Evolutionary conservation across 2,888 invertebrate genomes (phyloP).

Genomic region (Sinelater perroti): DNA sequence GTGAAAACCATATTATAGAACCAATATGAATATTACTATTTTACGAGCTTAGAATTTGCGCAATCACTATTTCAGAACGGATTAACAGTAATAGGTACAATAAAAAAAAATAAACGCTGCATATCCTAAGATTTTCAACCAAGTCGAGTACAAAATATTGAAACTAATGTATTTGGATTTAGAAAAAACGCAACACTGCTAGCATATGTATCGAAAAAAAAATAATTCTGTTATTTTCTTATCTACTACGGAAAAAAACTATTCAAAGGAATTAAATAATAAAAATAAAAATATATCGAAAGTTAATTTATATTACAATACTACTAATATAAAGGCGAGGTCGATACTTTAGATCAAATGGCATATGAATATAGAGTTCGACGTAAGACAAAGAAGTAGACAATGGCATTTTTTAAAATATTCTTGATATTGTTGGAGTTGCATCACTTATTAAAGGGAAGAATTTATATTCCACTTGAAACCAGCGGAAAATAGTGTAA

Average conservation of each 20-base stretch:
- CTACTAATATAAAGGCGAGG: neutral
- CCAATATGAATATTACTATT: slow-evolving; percentile 4
- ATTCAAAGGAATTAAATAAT: too few relatives aligned
- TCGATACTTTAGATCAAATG: too few relatives aligned
- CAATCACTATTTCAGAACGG: neutral
- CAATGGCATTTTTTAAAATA: slow-evolving; percentile 3
- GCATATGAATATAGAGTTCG: neutral
- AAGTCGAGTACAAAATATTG: neutral
- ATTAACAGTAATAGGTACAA: neutral
- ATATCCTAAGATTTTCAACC: neutral
- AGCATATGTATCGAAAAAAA: neutral
- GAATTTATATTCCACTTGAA: slow-evolving; percentile 5
- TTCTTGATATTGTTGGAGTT: slow-evolving; percentile 1
- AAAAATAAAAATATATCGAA: neutral
- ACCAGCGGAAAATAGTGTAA: neutral
- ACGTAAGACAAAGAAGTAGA: neutral
- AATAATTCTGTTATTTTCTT: slow-evolving; percentile 1
- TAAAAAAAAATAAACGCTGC: neutral
- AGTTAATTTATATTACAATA: neutral
- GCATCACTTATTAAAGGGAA: slow-evolving; percentile 7
- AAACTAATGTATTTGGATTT: slow-evolving; percentile 3
- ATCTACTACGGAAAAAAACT: neutral
- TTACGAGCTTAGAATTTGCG: neutral
- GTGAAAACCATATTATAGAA: slow-evolving; percentile 16
- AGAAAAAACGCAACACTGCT: neutral